Evolutionary conservation across 2,113 vertebrate species (phyloP).

Genomic region (Epinephelus fuscoguttatus): DNA sequence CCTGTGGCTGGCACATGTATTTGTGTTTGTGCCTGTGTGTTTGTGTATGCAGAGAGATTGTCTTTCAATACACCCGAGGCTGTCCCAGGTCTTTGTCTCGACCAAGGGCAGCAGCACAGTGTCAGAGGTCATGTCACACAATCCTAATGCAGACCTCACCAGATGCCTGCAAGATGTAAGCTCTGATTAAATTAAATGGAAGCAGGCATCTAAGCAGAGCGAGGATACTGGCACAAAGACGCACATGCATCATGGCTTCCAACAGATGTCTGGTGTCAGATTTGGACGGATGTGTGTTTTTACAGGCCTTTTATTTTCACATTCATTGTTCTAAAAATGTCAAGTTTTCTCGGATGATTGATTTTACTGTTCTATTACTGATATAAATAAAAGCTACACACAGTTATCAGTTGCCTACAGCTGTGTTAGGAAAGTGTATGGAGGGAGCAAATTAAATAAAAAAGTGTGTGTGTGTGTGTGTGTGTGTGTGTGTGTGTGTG

Average conservation of each 20-base stretch:
- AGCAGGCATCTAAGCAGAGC: neutral
- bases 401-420: neutral
- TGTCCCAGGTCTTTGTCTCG: neutral
- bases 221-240: neutral
- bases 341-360: neutral
- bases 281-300: neutral
- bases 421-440: neutral
- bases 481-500: too few species aligned
- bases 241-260: neutral
- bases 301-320: neutral
- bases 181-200: constrained; percentile 32
- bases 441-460: neutral
- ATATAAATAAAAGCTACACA: neutral
- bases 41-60: constrained; percentile 4
- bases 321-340: neutral
- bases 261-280: neutral
- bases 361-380: neutral
- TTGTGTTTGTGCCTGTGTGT: neutral
- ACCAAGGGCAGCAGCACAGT: neutral
- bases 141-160: constrained; percentile 35
- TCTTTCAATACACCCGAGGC: constrained; percentile 23
- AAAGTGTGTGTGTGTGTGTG: too few species aligned
- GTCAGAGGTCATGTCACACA: constrained; percentile 52
- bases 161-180: constrained; percentile 43
- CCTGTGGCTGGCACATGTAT: neutral